These are phyloP conservation scores for Stichopus horrens DNA, from an alignment of 53 echinoderm and acorn worm genomes.

Conservation along the genomic window DNA sequence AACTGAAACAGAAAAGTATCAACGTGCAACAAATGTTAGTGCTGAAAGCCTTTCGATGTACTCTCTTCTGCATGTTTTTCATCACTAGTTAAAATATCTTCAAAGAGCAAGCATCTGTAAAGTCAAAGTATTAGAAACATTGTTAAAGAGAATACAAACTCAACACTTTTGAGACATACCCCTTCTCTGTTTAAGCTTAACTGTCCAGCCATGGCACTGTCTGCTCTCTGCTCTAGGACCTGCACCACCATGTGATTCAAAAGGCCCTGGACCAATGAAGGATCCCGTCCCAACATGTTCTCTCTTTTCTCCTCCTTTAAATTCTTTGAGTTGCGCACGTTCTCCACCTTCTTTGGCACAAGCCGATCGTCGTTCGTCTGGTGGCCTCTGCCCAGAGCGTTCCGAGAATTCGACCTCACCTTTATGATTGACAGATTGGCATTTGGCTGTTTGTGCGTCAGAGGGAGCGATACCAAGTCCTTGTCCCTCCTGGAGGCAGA, in stretches of 20 bases:
- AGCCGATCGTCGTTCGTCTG: not conserved
- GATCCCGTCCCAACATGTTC: not conserved
- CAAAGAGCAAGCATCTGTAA: no score
- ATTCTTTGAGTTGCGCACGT: not conserved
- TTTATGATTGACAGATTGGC: slow-evolving; percentile 19
- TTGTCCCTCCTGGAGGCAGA: slow-evolving; percentile 29
- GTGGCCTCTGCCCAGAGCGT: not conserved
- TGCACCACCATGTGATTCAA: slow-evolving; percentile 74
- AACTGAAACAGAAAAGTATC: no score
- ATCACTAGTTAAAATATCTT: no score
- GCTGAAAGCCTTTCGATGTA: no score
- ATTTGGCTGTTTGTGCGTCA: slow-evolving; percentile 36
- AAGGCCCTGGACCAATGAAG: slow-evolving; percentile 62
- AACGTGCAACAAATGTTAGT: no score
- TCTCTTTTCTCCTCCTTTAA: not conserved
- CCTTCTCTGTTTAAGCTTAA: not conserved
- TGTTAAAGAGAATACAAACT: no score
- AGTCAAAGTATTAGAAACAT: no score
- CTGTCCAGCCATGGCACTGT: slow-evolving; percentile 23
- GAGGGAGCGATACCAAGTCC: slow-evolving; percentile 34
- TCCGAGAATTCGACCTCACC: not conserved
- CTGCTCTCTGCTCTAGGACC: slow-evolving; percentile 49
- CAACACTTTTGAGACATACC: not conserved
- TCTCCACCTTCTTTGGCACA: not conserved
- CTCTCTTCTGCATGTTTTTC: no score